A percentile compares a stretch with the other conserved stretches of the same genome.
phyloP scores from a whole-genome alignment of 2,113 vertebrate genomes.

The Gobius niger region DNA sequence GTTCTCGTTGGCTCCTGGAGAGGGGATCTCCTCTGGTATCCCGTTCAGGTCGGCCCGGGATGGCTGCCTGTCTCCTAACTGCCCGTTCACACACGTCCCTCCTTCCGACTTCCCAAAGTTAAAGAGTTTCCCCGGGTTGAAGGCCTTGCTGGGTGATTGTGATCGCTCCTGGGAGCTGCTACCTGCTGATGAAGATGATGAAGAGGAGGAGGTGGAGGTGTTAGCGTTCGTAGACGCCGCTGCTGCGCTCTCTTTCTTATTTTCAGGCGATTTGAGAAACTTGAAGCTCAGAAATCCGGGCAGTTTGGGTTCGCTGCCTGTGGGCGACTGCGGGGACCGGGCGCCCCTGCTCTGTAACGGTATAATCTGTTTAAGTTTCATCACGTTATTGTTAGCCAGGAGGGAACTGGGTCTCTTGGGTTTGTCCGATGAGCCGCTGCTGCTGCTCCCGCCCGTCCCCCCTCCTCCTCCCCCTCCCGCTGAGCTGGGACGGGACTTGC shows the following conservation, averaged over 20 bases:
- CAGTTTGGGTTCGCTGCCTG: conserved; percentile 86
- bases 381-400: conserved; percentile 93
- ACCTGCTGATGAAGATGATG: conserved; percentile 66
- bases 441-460: conserved; percentile 47
- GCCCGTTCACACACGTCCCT: conserved; percentile 82
- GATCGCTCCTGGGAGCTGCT: conserved; percentile 80
- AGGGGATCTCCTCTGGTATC: conserved; percentile 78
- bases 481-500: conserved; percentile 77
- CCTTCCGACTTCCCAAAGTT: conserved; percentile 87
- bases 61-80: conserved; percentile 61
- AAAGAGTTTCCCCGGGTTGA: conserved; percentile 93
- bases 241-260: conserved; percentile 77
- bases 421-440: conserved; percentile 77
- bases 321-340: conserved; percentile 88
- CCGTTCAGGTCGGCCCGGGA: conserved; percentile 82
- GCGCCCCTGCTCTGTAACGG: conserved; percentile 86
- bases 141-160: conserved; percentile 93
- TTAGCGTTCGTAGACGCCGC: conserved; percentile 26
- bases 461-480: conserved; percentile 43
- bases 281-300: conserved; percentile 94
- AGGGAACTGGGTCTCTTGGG: conserved; percentile 93
- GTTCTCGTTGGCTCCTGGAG: conserved; percentile 72
- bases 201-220: conserved; percentile 6
- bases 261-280: conserved; percentile 93
- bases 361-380: conserved; percentile 97